Base-by-base conservation (phyloP, 2,113 vertebrate species). In the Nansenia antarctica region DNA sequence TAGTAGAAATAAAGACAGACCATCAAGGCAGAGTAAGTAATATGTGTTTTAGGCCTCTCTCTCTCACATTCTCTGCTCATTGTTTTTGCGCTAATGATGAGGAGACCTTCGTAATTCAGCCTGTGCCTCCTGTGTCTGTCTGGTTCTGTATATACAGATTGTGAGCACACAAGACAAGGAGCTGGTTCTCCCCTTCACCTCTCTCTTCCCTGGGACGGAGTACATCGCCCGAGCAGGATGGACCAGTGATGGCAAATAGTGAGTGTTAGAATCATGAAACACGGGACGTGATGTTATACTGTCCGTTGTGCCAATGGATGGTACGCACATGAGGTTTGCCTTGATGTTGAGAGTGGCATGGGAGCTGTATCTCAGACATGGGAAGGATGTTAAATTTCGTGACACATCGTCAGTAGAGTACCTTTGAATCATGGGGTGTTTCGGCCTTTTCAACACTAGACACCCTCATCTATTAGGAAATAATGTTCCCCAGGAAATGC, bases 151-250 rank as follows among this genome's bases (percentile, higher is more conserved):
- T 22, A 6, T 49, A 15, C 70, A 96, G 95, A 94, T 95, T 0
- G 3, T 94, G 20, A 90, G 70, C 0, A 63, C 91, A n/a, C 91
- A 91, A 20, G 94, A 93, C 82, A 96, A 94, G 82, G 94, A 95
- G 78, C 86, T 95, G 77, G 93, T 93, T 2, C 92, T 93, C 45
- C 93, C 94, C 0, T 95, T 96, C 70, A 73, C 86, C 45, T 70
- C 74, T 0, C 88, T 96, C 26, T 96, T 96, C 63, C 95, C 95
- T 0, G 85, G 67, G 0, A 92, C 87, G 45, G 95, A 96, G 68
- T 95, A 96, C 87, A 91, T 96, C 8, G 93, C 94, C 30, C 88
- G 95, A 52, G 95, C 95, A 0, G 95, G 95, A 54, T 96, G 95
- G 95, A 95, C 95, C 5, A 90, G 76, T 8, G 94, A 96, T 1